Evolutionary conservation across 2,113 vertebrate genomes (phyloP), one percentile per base, ranked within the genome.

Genomic region (Neotoma lepida): DNA sequence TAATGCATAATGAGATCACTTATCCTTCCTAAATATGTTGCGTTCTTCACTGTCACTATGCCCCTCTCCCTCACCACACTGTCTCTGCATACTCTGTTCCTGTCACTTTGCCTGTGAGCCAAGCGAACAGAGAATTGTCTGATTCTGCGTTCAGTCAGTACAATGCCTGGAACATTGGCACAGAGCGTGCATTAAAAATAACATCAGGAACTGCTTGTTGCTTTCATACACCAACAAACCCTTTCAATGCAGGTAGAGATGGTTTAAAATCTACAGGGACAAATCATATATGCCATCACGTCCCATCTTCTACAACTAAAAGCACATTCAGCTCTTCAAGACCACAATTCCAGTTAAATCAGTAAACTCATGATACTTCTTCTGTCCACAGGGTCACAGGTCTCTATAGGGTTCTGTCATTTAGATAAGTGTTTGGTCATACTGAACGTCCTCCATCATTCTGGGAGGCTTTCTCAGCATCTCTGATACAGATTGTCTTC

Each of bases 101-200:
- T 94, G 77, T 96, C 86, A 7, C 90, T 95, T 88, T 88, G 89
- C 70, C 86, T 0, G 0, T 46, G 92, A 96, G 96, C 96, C 96
- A 96, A 94, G 39, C 81, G 39, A 95, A 88, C 91, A 91, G 85
- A 81, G 93, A 95, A 86, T 92, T 63, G 88, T 95, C 91, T 93
- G 94, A 90, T 82, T 86, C 94, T 80, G 14, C 86, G 95, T 97
- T 96, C 96, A 35, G 96, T 96, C 96, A 26, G 97, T 84, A 95
- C 91, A 94, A 94, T 56, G 95, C 93, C 77, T 90, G 93, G 96
- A 96, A 97, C 97, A 96, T 88, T 97, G 97, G 95, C 96, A 95
- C 93, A 1, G 56, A 64, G 51, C 49, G 46, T 9, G n/a, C 71
- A 86, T 92, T 91, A 93, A 97, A 94, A 97, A 94, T 76, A 85